Conservation (phyloP, 2,113 vertebrate species). For the Nycticorax nycticorax region DNA sequence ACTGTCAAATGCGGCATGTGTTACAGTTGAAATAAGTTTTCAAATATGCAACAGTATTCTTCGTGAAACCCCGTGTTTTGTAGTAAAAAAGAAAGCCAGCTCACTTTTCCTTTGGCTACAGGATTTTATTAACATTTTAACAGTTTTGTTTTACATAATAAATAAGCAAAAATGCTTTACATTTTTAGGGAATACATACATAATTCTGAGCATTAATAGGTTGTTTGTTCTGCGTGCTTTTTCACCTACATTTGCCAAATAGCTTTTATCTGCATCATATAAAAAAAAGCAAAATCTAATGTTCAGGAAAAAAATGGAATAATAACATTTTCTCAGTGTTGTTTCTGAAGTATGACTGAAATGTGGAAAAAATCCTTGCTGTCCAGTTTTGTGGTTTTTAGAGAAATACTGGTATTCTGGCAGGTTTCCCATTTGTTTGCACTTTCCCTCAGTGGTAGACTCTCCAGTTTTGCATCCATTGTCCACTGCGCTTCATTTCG, state of each 20-base stretch:
- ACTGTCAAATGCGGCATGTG: neutral
- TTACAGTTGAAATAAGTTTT: constrained; percentile 34
- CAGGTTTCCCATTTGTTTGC: neutral
- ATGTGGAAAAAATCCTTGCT: neutral
- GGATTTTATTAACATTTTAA: constrained; percentile 73
- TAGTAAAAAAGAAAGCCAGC: neutral
- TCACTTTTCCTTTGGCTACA: constrained; percentile 54
- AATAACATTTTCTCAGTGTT: neutral
- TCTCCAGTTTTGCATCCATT: neutral
- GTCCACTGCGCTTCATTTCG: neutral
- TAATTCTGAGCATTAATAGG: constrained; percentile 66
- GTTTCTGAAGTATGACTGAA: neutral
- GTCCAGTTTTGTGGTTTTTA: neutral
- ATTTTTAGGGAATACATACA: constrained; percentile 67
- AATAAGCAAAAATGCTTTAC: constrained; percentile 77
- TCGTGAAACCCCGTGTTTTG: neutral
- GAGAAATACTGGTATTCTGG: neutral
- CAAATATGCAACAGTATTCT: neutral
- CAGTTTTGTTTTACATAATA: constrained; percentile 73
- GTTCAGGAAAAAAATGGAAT: constrained; percentile 7
- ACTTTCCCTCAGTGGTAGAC: neutral
- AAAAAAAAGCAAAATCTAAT: constrained; percentile 32
- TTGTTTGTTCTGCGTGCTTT: neutral
- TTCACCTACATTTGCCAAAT: constrained; percentile 50
- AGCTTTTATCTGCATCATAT: constrained; percentile 49